Evolutionary conservation across 2,113 vertebrate species (phyloP).

Genomic region (Cololabis saira): DNA sequence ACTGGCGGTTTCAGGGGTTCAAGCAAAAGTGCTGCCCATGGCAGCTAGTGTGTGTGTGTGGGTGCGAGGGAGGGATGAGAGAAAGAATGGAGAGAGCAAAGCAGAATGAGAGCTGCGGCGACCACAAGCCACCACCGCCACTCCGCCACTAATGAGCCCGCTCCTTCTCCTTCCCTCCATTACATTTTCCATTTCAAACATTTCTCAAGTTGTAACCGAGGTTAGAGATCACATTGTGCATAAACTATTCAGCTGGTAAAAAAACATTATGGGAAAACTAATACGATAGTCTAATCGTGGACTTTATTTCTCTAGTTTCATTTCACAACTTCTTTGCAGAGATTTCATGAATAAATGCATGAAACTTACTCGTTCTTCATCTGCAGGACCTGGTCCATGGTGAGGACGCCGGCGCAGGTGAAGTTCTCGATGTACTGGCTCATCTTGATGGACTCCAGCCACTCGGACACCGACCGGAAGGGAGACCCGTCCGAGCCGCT

Average conservation of each 20-base stretch:
- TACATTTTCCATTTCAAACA: constrained; percentile 71
- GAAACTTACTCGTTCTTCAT: constrained; percentile 95
- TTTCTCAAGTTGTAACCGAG: constrained; percentile 65
- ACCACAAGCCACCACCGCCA: constrained; percentile 74
- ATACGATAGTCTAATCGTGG: too few relatives aligned
- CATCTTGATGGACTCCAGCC: constrained; percentile 98
- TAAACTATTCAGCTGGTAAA: constrained; percentile 53
- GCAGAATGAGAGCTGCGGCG: constrained; percentile 55
- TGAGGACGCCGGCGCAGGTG: constrained; percentile 85
- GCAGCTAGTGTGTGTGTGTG: constrained; percentile 58
- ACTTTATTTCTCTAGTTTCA: too few relatives aligned
- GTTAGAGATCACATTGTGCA: constrained; percentile 36
- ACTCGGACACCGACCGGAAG: constrained; percentile 91
- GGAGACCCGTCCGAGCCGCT: constrained; percentile 91
- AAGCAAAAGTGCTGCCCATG: constrained; percentile 59
- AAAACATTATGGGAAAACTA: too few relatives aligned
- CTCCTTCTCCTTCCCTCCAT: constrained; percentile 55
- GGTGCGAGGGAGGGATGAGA: constrained; percentile 53
- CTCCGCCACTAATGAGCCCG: constrained; percentile 68
- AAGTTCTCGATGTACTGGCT: constrained; percentile 96
- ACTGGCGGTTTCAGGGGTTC: constrained; percentile 59
- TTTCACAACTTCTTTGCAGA: too few relatives aligned
- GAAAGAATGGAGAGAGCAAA: constrained; percentile 44
- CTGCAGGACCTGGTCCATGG: constrained; percentile 94
- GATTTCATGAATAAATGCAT: too few relatives aligned